Evolutionary conservation across 2,888 invertebrate species (phyloP).

Genomic region (Autographa pulchrina): DNA sequence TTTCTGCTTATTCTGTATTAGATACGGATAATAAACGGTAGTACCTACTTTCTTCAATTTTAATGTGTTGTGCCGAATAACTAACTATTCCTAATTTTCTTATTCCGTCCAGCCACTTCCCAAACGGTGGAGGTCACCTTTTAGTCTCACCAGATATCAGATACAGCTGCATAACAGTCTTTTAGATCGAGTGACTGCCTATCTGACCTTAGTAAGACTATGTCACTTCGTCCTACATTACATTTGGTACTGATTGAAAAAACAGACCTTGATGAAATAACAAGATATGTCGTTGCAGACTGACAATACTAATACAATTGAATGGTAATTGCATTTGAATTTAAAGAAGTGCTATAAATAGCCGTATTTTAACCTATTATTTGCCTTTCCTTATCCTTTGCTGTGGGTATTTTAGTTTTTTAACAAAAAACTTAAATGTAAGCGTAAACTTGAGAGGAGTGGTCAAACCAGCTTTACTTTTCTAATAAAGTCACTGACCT

Average conservation of each 20-base stretch:
- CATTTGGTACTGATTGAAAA: too few species aligned
- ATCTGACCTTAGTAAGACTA: background rate
- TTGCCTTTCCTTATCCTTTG: background rate
- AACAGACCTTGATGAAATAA: too few species aligned
- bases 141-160: too few species aligned
- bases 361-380: background rate
- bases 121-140: too few species aligned
- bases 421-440: background rate
- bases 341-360: too few species aligned
- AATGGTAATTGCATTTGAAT: background rate
- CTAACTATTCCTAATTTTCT: too few species aligned
- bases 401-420: background rate
- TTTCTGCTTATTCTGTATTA: too few species aligned
- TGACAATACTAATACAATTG: background rate
- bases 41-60: too few species aligned
- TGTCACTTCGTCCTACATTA: background rate
- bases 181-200: background rate
- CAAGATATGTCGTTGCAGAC: too few species aligned
- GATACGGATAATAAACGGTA: too few species aligned
- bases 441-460: constrained; percentile 7
- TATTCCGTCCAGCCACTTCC: too few species aligned
- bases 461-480: constrained; percentile 39
- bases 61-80: too few species aligned
- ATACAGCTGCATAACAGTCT: background rate
- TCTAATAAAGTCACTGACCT: constrained; percentile 55